A percentile compares a stretch with the other conserved stretches of the same genome.
phyloP scores from a whole-genome alignment of 2,113 vertebrate genomes.

The Varanus salvator region DNA sequence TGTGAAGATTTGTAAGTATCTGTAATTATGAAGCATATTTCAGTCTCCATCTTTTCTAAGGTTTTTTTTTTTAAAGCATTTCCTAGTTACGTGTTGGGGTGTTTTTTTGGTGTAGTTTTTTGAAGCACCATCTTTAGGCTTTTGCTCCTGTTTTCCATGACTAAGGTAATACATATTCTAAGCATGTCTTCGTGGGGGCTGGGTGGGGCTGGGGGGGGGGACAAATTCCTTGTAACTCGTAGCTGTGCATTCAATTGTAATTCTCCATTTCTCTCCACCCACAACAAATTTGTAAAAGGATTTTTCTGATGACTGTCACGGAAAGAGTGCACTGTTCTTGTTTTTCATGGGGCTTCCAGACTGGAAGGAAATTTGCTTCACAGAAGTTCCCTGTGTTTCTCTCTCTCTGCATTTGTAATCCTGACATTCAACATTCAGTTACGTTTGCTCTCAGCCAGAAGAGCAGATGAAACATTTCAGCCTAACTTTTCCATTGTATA shows the following conservation, averaged over 20 bases:
- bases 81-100: conserved; percentile 49
- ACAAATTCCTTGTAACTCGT: conserved; percentile 68
- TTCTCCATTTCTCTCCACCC: conserved; percentile 7
- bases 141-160: conserved; percentile 59
- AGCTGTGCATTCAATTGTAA: conserved; percentile 65
- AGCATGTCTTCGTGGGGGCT: conserved; percentile 61
- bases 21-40: conserved; percentile 68
- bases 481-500: conserved; percentile 66
- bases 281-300: neutral
- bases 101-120: conserved; percentile 54
- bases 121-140: conserved; percentile 36
- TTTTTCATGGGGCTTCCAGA: neutral
- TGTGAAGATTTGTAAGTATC: conserved; percentile 73
- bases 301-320: conserved; percentile 40
- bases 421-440: conserved; percentile 60
- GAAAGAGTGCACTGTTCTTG: conserved; percentile 39
- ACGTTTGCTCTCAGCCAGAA: conserved; percentile 51
- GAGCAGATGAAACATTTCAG: conserved; percentile 46
- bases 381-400: conserved; percentile 24
- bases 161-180: conserved; percentile 68
- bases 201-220: neutral
- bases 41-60: conserved; percentile 70
- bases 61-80: conserved; percentile 63
- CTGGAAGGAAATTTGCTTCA: neutral
- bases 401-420: conserved; percentile 47